Conservation (phyloP, 2,797 vertebrate species). For the Philypnodon macrostomus region DNA sequence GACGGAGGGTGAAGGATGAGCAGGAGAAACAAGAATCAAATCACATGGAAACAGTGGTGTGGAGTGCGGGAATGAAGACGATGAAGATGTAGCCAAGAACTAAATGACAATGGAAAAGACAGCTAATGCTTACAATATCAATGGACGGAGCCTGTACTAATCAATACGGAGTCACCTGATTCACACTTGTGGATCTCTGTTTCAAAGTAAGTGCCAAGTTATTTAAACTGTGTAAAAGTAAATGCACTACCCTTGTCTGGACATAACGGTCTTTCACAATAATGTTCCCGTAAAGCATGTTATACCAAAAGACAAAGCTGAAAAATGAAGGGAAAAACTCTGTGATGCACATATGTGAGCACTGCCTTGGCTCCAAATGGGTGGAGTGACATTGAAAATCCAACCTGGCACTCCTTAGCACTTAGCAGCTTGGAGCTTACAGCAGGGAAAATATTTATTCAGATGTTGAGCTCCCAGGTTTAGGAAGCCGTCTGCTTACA, state of each 20-base stretch:
- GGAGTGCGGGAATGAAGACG: slow-evolving; percentile 5
- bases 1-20: neutral
- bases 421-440: neutral
- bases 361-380: slow-evolving; percentile 3
- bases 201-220: too few species aligned
- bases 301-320: too few species aligned
- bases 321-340: slow-evolving; percentile 1
- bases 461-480: neutral
- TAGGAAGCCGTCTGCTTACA: neutral
- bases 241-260: too few species aligned
- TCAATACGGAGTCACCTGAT: too few species aligned
- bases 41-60: slow-evolving; percentile 18
- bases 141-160: too few species aligned
- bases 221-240: too few species aligned
- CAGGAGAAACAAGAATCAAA: neutral
- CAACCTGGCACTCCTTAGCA: neutral
- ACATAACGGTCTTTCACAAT: too few species aligned
- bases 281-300: too few species aligned
- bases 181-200: too few species aligned
- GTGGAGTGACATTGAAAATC: slow-evolving; percentile 32
- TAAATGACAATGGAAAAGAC: too few species aligned
- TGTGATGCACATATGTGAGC: slow-evolving; percentile 17
- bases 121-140: too few species aligned
- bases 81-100: too few species aligned
- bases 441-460: slow-evolving; percentile 10